Base-by-base conservation (phyloP, 2,113 vertebrate genomes). In the Triplophysa tibetana region DNA sequence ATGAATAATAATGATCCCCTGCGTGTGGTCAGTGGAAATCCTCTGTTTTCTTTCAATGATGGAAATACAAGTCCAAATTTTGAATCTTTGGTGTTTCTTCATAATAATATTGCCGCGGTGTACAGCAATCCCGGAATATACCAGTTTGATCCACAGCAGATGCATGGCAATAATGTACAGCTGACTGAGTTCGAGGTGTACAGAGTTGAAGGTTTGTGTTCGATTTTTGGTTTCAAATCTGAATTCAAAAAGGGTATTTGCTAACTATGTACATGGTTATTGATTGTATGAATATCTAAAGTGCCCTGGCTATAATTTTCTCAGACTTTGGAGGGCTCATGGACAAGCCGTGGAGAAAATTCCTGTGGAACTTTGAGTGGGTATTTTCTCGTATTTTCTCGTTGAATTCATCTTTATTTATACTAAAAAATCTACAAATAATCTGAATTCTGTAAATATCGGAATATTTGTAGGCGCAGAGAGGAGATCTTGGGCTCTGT, bases 101-200 rank as follows among this genome's bases (percentile, higher is more conserved):
- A 56, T n/a, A n/a, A n/a, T 14, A 75, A 19, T 56, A 6, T 66
- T 1, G 67, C 60, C 2, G 23, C 21, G 0, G 72, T 84, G 0
- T 0, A 63, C 8, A 83, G 54, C 62, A n/a, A 0, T 10, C 88
- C 89, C 4, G 88, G 80, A 26, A 26, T 7, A 0, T 26, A 89
- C 78, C 77, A 29, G 12, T 91, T 89, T 43, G 8, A 12, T 70
- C 77, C 85, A 43, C 72, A 12, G 66, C 45, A 86, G 26, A 85
- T 91, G 87, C 85, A 89, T 43, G 90, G 83, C 1, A 69, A 89
- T 41, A 33, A 90, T n/a, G n/a, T n/a, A n/a, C n/a, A n/a, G n/a
- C 82, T 90, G 73, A 88, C 65, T 1, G 90, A 92, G 83, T 89
- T 85, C 8, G 91, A 92, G 73, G 90, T 90, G 52, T 90, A 87